Conservation (phyloP, 2,113 vertebrate genomes). For the Onychostoma macrolepis region DNA sequence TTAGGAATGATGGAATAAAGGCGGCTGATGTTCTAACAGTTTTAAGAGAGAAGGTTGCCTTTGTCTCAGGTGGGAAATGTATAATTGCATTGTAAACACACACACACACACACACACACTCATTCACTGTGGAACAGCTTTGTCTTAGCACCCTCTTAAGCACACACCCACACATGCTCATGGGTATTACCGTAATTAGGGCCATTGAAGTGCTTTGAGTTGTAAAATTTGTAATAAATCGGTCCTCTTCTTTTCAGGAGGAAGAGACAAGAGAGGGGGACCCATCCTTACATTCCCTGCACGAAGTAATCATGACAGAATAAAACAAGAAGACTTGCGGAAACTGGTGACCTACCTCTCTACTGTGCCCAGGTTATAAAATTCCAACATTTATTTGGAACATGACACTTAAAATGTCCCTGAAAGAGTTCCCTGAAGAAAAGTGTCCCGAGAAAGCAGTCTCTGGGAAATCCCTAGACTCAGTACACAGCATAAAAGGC, state of each 20-base stretch:
- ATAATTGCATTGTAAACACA: constrained; percentile 17
- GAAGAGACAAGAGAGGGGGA: constrained; percentile 96
- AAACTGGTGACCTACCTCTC: constrained; percentile 96
- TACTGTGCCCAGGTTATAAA: constrained; percentile 87
- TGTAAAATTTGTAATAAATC: constrained; percentile 15
- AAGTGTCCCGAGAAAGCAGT: neutral
- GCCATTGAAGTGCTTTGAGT: neutral
- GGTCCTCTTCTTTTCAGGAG: constrained; percentile 77
- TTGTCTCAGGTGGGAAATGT: constrained; percentile 88
- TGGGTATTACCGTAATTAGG: constrained; percentile 16
- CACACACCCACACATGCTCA: neutral
- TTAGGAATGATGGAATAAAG: constrained; percentile 90
- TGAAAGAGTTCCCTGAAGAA: neutral
- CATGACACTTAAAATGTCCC: neutral
- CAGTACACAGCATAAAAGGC: neutral
- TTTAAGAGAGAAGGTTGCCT: constrained; percentile 98
- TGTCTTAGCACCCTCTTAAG: constrained; percentile 12
- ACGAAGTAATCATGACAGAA: constrained; percentile 98
- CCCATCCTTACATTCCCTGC: constrained; percentile 98
- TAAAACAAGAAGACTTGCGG: constrained; percentile 98
- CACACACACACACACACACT: too few relatives aligned
- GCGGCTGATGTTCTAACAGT: constrained; percentile 94
- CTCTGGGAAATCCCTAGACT: neutral
- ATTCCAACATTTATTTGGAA: neutral
- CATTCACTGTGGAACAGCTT: constrained; percentile 2